These are phyloP conservation scores for Acrocephalus scirpaceus DNA, from an alignment of 2,797 vertebrate genomes.

Conservation along the genomic window DNA sequence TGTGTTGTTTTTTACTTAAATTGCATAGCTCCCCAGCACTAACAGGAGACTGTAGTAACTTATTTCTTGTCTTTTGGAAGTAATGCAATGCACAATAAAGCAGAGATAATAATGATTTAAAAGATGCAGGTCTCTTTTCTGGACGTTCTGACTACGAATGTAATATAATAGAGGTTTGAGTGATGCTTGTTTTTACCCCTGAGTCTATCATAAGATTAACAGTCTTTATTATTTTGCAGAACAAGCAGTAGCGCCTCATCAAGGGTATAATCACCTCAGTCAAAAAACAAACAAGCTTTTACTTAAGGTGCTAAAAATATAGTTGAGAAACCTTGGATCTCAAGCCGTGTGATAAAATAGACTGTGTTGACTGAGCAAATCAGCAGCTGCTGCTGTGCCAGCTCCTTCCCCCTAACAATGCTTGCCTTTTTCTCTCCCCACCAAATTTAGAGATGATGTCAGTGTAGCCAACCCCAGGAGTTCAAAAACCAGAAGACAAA, in stretches of 20 bases:
- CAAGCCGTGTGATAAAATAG: conserved; percentile 48
- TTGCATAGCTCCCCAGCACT: neutral
- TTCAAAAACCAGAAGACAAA: conserved; percentile 58
- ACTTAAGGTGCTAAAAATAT: conserved; percentile 61
- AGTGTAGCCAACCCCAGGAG: conserved; percentile 52
- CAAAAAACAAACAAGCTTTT: conserved; percentile 59
- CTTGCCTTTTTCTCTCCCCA: conserved; percentile 39
- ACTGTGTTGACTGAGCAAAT: conserved; percentile 47
- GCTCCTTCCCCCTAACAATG: conserved; percentile 48
- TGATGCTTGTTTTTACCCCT: conserved; percentile 1
- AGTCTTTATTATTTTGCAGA: conserved; percentile 50
- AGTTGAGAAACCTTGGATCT: conserved; percentile 54
- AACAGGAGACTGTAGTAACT: neutral
- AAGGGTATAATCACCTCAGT: conserved; percentile 40
- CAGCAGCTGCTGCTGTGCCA: conserved; percentile 47
- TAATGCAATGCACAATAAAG: neutral
- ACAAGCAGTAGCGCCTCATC: conserved; percentile 28
- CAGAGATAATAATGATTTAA: neutral
- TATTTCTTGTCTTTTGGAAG: neutral
- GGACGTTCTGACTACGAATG: conserved; percentile 2
- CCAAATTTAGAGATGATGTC: conserved; percentile 68
- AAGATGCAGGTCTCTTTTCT: conserved; percentile 2
- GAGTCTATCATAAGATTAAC: conserved; percentile 52
- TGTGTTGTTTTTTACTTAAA: neutral
- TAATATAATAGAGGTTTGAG: neutral